Percentiles rank a stretch among this genome's conserved stretches.
Evolutionary conservation across 1,140 invertebrate genomes (phyloP).

Genomic region (Philaenus spumarius): DNA sequence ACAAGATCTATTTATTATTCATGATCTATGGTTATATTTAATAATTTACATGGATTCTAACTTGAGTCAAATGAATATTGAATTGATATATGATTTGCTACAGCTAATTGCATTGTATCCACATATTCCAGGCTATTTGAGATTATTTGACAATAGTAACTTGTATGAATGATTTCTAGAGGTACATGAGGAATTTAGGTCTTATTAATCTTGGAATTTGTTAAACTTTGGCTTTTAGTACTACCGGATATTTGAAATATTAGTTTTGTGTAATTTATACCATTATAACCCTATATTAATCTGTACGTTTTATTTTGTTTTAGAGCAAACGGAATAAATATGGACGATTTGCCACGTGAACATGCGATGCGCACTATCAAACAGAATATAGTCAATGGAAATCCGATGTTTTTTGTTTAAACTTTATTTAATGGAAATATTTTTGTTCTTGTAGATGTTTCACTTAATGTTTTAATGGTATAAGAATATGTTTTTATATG

Average conservation of each 20-base stretch:
- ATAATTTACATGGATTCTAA: too few species aligned
- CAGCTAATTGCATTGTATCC: background rate
- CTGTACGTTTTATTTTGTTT: constrained; percentile 28
- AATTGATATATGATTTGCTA: too few species aligned
- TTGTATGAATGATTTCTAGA: too few species aligned
- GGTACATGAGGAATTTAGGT: too few species aligned
- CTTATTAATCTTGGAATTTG: too few species aligned
- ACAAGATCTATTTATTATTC: too few species aligned
- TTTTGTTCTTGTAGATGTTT: too few species aligned
- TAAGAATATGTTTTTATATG: too few species aligned
- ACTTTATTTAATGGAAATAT: too few species aligned
- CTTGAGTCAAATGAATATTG: too few species aligned
- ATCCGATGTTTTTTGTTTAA: constrained; percentile 43
- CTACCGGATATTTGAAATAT: background rate
- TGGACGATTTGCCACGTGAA: constrained; percentile 23
- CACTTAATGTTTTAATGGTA: too few species aligned
- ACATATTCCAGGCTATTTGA: background rate
- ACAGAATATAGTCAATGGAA: constrained; percentile 21
- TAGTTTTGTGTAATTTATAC: background rate
- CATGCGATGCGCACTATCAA: constrained; percentile 23
- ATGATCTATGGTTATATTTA: too few species aligned
- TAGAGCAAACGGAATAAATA: constrained; percentile 26
- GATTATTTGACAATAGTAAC: background rate
- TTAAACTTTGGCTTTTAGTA: background rate
- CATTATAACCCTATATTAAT: background rate